A percentile compares a stretch with the other conserved stretches of the same genome.
Evolutionary conservation across 37 sponge, comb jelly and placozoan genomes (phyloP).

Genomic region (Amphimedon queenslandica): DNA sequence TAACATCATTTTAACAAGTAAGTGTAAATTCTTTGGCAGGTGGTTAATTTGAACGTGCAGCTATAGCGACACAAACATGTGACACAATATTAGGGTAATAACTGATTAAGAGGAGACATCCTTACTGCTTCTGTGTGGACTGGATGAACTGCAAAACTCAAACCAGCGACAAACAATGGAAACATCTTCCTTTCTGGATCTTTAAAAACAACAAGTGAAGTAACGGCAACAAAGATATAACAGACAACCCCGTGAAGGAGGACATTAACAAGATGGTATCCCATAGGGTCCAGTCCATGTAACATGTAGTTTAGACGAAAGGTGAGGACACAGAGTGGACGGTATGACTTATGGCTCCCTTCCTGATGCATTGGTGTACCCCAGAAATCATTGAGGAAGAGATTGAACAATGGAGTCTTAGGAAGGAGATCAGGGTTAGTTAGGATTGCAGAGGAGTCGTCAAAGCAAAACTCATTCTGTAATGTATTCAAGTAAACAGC

Average conservation of each 20-base stretch:
- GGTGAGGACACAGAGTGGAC: slow-evolving; percentile 82
- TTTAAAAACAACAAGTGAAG: slow-evolving; percentile 20
- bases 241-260: slow-evolving; percentile 76
- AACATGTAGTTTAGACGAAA: slow-evolving; percentile 86
- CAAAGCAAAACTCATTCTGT: slow-evolving; percentile 78
- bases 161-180: slow-evolving; percentile 15
- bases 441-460: slow-evolving; percentile 77
- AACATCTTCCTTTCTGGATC: not conserved
- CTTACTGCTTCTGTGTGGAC: slow-evolving; percentile 17
- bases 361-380: slow-evolving; percentile 84
- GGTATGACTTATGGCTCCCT: slow-evolving; percentile 93
- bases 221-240: slow-evolving; percentile 64
- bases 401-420: slow-evolving; percentile 58
- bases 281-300: slow-evolving; percentile 73
- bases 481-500: slow-evolving; percentile 64
- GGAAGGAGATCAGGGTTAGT: slow-evolving; percentile 76
- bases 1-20: too few species aligned
- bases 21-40: too few species aligned
- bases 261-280: slow-evolving; percentile 89
- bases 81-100: too few species aligned
- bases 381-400: slow-evolving; percentile 91
- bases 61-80: too few species aligned
- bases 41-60: too few species aligned
- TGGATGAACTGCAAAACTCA: slow-evolving; percentile 22
- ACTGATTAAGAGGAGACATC: not conserved